Evolutionary conservation across 2,888 invertebrate species (phyloP).

Genomic region (Neoascia interrupta): DNA sequence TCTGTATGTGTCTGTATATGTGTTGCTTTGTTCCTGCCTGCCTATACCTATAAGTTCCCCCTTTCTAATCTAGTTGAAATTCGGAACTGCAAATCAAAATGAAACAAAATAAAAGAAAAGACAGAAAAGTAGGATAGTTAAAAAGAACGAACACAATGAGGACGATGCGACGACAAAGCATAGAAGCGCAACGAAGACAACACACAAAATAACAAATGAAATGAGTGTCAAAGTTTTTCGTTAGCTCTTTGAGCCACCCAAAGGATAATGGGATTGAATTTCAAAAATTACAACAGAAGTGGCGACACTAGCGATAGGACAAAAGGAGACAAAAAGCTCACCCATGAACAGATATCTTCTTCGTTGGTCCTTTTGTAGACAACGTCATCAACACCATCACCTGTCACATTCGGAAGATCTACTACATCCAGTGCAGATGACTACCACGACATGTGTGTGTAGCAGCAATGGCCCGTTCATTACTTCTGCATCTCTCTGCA

Average conservation of each 20-base stretch:
- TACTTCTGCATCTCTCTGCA: slow-evolving; percentile 31
- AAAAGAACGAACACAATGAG: too few relatives aligned
- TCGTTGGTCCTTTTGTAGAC: neutral
- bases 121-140: neutral
- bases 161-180: too few relatives aligned
- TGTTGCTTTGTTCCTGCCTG: neutral
- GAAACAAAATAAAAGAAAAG: slow-evolving; percentile 1
- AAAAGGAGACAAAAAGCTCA: slow-evolving; percentile 2
- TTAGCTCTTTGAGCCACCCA: slow-evolving; percentile 12
- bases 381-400: slow-evolving; percentile 28
- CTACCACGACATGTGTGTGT: neutral
- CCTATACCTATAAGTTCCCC: too few relatives aligned
- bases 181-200: neutral
- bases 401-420: slow-evolving; percentile 28
- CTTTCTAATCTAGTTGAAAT: slow-evolving; percentile 9
- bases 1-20: neutral
- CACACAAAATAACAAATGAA: slow-evolving; percentile 25
- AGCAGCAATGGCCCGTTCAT: slow-evolving; percentile 31
- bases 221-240: slow-evolving; percentile 42
- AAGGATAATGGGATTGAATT: slow-evolving; percentile 60
- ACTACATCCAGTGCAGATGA: too few relatives aligned
- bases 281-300: slow-evolving; percentile 46
- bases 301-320: too few relatives aligned
- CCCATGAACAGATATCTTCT: slow-evolving; percentile 13
- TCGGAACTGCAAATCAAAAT: slow-evolving; percentile 22